A percentile compares a stretch with the other conserved stretches of the same genome.
phyloP scores from a whole-genome alignment of 2,113 vertebrate species.

The Oriolus oriolus region DNA sequence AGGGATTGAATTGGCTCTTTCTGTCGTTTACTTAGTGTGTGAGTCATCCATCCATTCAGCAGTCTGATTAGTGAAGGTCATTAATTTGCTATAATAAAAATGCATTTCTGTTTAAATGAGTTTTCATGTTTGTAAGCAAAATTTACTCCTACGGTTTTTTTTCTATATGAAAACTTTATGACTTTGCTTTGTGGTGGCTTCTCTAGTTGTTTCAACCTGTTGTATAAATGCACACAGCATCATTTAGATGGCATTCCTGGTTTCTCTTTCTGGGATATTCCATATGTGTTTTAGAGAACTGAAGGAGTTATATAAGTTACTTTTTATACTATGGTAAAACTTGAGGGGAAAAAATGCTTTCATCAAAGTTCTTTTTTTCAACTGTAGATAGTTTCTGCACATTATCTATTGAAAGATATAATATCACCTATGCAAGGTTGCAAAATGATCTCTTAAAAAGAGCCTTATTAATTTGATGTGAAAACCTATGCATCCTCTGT shows the following conservation, averaged over 20 bases:
- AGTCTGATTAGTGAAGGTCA: slow-evolving; percentile 25
- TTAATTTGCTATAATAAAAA: slow-evolving; percentile 60
- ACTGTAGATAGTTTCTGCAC: slow-evolving; percentile 33
- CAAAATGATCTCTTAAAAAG: slow-evolving; percentile 27
- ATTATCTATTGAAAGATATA: slow-evolving; percentile 7
- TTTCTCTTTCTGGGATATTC: slow-evolving; percentile 19
- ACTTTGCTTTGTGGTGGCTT: slow-evolving; percentile 5
- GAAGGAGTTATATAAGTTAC: slow-evolving; percentile 19
- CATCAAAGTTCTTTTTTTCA: slow-evolving; percentile 14
- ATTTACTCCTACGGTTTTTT: slow-evolving; percentile 31
- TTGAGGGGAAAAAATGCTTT: slow-evolving; percentile 2
- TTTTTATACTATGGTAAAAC: slow-evolving; percentile 48
- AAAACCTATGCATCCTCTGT: slow-evolving; percentile 54
- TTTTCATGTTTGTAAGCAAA: slow-evolving; percentile 65
- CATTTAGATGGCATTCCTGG: neutral
- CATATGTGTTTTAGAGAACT: slow-evolving; percentile 13
- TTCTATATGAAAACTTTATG: neutral
- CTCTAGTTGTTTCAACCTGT: slow-evolving; percentile 23
- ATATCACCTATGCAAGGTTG: slow-evolving; percentile 55
- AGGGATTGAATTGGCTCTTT: slow-evolving; percentile 55
- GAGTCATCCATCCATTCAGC: neutral
- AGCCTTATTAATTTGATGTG: slow-evolving; percentile 53
- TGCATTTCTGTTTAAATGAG: slow-evolving; percentile 45
- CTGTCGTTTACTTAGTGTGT: slow-evolving; percentile 2
- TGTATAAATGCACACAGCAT: neutral